Base-by-base conservation (phyloP, 2,797 vertebrate species). In the Paramormyrops hopkinsi region DNA sequence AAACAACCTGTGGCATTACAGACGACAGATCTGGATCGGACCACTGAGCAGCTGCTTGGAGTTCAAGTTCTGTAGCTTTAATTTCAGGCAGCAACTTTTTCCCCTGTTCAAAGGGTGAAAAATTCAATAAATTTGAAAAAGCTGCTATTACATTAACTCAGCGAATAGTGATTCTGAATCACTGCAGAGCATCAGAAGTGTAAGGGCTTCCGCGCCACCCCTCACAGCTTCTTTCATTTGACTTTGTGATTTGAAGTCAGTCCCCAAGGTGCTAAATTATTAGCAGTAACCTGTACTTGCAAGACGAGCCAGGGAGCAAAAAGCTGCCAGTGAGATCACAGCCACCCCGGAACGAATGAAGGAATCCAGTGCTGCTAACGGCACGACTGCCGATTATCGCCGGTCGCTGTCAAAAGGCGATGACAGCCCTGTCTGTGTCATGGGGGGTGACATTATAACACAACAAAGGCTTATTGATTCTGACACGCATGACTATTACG, bases 401-500 rank as follows among this genome's bases (percentile, higher is more conserved):
- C 4, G 0, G 17, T 82, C 11, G 12, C 51, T 9, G 29, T 85
- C 85, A 88, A 29, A 19, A 46, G 22, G 86, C 82, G n/a, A 22
- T 89, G 41, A 46, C 73, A 46, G 73, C 19, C 73, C 37, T n/a
- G 37, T 79, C 17, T n/a, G 73, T 46, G 33, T 79, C 73, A n/a
- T 7, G 12, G 73, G 41, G 73, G 3, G 22, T 53, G 86, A 62
- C 22, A 88, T 44, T 65, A 90, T 88, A 33, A 88, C 8, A 92
- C 76, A 90, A 90, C 90, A 91, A 79, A 86, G 84, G 56, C 33
- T 88, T 91, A 89, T 88, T 88, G 90, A 91, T 92, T 91, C 85
- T 90, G 88, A 89, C 90, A 91, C 89, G 90, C 89, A 90, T 90
- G 91, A 92, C 76, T 92, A 89, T 90, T 91, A 92, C 93, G 90